Percentiles rank a stretch among this genome's conserved stretches.
Evolutionary conservation across 2,888 invertebrate genomes (phyloP).

Genomic region (Crepidodera aurea): DNA sequence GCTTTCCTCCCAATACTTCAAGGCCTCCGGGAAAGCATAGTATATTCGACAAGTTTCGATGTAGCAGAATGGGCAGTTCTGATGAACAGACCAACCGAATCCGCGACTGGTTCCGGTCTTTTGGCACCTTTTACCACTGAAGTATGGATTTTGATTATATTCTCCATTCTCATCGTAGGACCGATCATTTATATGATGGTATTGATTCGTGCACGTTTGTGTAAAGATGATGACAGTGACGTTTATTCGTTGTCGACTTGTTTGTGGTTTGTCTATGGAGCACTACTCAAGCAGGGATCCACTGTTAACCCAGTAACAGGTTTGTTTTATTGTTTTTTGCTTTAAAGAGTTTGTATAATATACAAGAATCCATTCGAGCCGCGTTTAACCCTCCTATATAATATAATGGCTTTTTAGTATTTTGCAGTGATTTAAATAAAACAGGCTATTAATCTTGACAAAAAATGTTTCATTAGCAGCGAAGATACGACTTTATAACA

Average conservation of each 20-base stretch:
- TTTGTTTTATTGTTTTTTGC: too few species aligned
- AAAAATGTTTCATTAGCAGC: too few species aligned
- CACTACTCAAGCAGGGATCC: constrained; percentile 87
- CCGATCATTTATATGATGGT: constrained; percentile 80
- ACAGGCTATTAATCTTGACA: too few species aligned
- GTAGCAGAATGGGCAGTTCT: constrained; percentile 82
- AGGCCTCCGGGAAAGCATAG: constrained; percentile 65
- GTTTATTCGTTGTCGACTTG: constrained; percentile 74
- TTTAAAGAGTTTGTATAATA: too few species aligned
- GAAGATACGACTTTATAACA: too few species aligned
- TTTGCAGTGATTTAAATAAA: too few species aligned
- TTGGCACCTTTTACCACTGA: constrained; percentile 79
- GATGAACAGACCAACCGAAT: constrained; percentile 81
- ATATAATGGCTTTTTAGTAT: too few species aligned
- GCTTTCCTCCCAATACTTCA: constrained; percentile 75
- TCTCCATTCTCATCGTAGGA: constrained; percentile 77
- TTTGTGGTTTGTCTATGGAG: constrained; percentile 89
- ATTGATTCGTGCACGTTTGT: constrained; percentile 69
- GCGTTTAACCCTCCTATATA: too few species aligned
- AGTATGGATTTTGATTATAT: constrained; percentile 71
- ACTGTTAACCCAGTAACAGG: constrained; percentile 82
- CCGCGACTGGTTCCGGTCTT: constrained; percentile 83
- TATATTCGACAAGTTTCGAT: constrained; percentile 73
- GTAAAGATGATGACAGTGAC: constrained; percentile 67
- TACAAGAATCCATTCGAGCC: too few species aligned